phyloP scores from a whole-genome alignment of 2,797 vertebrate species.

The Hypotaenidia okinawae region DNA sequence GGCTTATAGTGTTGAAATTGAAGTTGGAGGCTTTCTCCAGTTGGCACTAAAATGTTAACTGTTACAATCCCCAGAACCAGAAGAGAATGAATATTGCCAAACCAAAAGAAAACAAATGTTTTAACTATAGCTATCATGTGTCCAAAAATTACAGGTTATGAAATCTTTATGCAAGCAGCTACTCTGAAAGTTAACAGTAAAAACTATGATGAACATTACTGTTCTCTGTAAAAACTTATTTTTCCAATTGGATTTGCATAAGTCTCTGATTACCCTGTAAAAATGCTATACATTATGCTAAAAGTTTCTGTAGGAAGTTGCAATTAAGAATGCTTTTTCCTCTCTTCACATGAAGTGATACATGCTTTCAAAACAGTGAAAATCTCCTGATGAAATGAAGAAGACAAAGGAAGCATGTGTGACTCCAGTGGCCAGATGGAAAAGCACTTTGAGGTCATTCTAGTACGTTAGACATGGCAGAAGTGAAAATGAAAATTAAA shows the following conservation, averaged over 20 bases:
- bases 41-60: conserved; percentile 27
- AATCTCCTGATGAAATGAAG: not conserved
- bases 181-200: conserved; percentile 3
- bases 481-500: not conserved
- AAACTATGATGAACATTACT: not conserved
- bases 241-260: not conserved
- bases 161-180: conserved; percentile 26
- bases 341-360: not conserved
- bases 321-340: not conserved
- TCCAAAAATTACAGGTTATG: conserved; percentile 28
- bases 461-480: not conserved
- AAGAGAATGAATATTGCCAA: conserved; percentile 2
- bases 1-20: not conserved
- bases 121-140: conserved; percentile 6
- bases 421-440: not conserved
- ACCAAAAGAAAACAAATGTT: conserved; percentile 28
- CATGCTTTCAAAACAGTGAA: not conserved
- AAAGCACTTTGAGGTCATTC: not conserved
- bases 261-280: not conserved
- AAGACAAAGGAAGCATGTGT: not conserved
- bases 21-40: conserved; percentile 9
- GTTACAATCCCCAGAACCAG: not conserved
- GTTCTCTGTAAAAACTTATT: not conserved
- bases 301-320: not conserved
- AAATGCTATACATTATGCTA: not conserved